phyloP scores from a whole-genome alignment of 2,113 vertebrate species.

The Pollachius pollachius region DNA sequence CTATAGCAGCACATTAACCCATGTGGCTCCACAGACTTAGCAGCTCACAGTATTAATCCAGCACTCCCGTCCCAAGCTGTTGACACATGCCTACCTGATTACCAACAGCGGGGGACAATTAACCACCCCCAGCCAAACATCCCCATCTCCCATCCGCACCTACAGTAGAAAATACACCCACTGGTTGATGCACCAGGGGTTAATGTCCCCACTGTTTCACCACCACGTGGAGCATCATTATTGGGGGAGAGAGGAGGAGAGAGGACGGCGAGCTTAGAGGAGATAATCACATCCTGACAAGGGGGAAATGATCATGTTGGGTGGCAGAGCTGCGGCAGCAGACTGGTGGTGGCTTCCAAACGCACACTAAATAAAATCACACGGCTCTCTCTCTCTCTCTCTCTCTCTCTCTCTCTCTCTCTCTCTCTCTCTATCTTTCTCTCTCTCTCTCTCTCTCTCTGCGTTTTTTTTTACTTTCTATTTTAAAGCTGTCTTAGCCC shows the following conservation, averaged over 20 bases:
- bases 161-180: too few relatives aligned
- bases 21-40: background rate
- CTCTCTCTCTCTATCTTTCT: conserved; percentile 23
- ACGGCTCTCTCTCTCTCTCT: conserved; percentile 26
- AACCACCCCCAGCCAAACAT: too few relatives aligned
- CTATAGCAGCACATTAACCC: conserved; percentile 7
- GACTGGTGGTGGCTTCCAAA: conserved; percentile 14
- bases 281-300: conserved; percentile 64
- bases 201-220: conserved; percentile 12
- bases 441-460: background rate
- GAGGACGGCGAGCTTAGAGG: conserved; percentile 26
- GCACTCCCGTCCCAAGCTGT: background rate
- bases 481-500: background rate
- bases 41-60: conserved; percentile 1
- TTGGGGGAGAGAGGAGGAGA: conserved; percentile 13
- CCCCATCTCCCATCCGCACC: too few relatives aligned
- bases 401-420: conserved; percentile 18
- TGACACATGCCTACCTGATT: too few relatives aligned
- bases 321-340: conserved; percentile 38
- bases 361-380: too few relatives aligned
- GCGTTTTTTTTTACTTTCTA: too few relatives aligned
- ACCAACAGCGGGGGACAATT: too few relatives aligned
- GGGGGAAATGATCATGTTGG: conserved; percentile 45
- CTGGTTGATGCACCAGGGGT: too few relatives aligned
- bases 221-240: conserved; percentile 30